Conservation (phyloP, 2,113 vertebrate species). For the Osmerus eperlanus region DNA sequence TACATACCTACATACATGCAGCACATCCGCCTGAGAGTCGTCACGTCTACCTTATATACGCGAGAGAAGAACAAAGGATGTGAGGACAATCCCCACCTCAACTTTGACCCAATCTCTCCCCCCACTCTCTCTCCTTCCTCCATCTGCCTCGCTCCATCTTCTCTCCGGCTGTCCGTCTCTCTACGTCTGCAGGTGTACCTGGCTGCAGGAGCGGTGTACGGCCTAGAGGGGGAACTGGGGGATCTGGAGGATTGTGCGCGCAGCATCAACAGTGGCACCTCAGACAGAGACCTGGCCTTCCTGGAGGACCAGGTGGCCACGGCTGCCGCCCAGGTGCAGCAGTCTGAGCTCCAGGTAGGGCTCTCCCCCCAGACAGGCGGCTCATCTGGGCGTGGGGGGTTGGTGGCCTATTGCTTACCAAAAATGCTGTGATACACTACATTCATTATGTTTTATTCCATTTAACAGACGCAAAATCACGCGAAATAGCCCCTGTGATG, state of each 20-base stretch:
- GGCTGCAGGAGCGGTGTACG: conserved; percentile 83
- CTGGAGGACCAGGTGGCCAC: conserved; percentile 95
- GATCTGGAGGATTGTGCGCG: conserved; percentile 85
- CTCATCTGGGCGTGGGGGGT: not conserved
- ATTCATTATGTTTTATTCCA: too few species aligned
- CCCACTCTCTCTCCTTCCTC: not conserved
- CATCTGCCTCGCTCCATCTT: not conserved
- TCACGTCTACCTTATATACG: too few species aligned
- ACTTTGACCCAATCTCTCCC: too few species aligned
- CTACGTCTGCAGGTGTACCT: conserved; percentile 82
- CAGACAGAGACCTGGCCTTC: conserved; percentile 79
- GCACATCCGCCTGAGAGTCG: too few species aligned
- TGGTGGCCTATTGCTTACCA: too few species aligned
- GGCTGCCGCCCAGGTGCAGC: conserved; percentile 89
- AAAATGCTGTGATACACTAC: too few species aligned
- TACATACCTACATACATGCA: too few species aligned
- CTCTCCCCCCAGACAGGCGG: conserved; percentile 1
- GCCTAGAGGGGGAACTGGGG: conserved; percentile 85
- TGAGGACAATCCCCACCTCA: too few species aligned
- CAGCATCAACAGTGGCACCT: conserved; percentile 77
- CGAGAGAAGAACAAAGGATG: too few species aligned
- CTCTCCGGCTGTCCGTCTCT: not conserved
- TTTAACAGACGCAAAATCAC: too few species aligned
- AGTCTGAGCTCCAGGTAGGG: conserved; percentile 90
- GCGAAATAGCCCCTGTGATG: too few species aligned